phyloP scores from a whole-genome alignment of 1,140 invertebrate species.

The Brachionus koreanus region DNA sequence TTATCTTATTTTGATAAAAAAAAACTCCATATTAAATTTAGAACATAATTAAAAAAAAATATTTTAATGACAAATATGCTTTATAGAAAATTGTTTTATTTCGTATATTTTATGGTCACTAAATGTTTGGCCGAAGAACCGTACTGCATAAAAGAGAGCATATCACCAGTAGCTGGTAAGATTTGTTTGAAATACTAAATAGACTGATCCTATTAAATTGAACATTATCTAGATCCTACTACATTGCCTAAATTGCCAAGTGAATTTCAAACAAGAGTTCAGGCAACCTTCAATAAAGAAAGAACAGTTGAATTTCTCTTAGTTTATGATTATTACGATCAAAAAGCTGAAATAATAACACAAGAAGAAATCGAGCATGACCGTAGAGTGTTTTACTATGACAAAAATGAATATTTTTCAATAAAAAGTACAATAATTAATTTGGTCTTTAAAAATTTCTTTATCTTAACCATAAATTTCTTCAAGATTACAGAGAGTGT shows the following conservation, averaged over 20 bases:
- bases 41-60: not conserved
- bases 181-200: not conserved
- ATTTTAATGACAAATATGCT: not conserved
- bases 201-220: not conserved
- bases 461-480: not conserved
- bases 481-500: conserved; percentile 19
- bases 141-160: not conserved
- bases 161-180: not conserved
- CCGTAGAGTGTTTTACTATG: conserved; percentile 20
- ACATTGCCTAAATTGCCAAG: not conserved
- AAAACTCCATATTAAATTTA: not conserved
- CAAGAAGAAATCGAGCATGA: conserved; percentile 8
- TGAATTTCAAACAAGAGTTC: conserved; percentile 42
- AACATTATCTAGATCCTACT: conserved; percentile 6
- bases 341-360: conserved; percentile 40
- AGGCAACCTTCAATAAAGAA: not conserved
- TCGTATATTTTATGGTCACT: not conserved
- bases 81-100: not conserved
- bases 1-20: conserved; percentile 6
- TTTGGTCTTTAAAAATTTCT: no score
- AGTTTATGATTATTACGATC: conserved; percentile 18
- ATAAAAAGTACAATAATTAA: not conserved
- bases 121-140: not conserved
- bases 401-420: conserved; percentile 36
- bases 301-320: conserved; percentile 16